Evolutionary conservation across 2,113 vertebrate genomes (phyloP), one percentile per base, ranked within the genome.

Genomic region (Sceloporus tristichus): DNA sequence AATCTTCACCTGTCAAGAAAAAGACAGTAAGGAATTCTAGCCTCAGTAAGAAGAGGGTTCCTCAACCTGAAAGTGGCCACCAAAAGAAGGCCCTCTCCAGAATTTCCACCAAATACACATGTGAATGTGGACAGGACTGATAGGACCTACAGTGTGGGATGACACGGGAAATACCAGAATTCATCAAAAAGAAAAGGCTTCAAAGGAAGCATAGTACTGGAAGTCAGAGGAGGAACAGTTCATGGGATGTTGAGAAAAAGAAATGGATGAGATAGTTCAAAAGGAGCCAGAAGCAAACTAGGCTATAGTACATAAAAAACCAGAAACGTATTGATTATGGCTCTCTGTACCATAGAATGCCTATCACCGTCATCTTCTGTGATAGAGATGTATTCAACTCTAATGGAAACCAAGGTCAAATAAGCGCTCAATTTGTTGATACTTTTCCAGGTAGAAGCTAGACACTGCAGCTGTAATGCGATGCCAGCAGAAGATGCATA

Each of bases 381-480:
- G 13, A 71, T 38, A 79, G n/a, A 34, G 53, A 56, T 40, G 34
- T 53, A 59, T 80, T 87, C 78, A 87, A 80, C 53, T 25, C 16
- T 34, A 59, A 62, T 34, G 14, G 23, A 80, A 87, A 34, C n/a
- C 77, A 79, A 87, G 23, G 77, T 80, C 68, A 62, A 59, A 59
- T 13, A 29, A 71, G 4, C 42, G 53, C 34, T 71, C 48, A 40
- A 13, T 40, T 70, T 73, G 14, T 40, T 87, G 85, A 66, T 79
- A 38, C 29, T 14, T 27, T 87, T 87, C 77, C 77, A 86, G 29
- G 62, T 29, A 16, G n/a, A 27, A 71, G 48, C 65, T 29, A n/a
- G 56, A 70, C 70, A 86, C 21, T 56, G 76, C 48, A 86, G 23
- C 23, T 86, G 48, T 56, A 71, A 86, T 79, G 78, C 40, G 13